phyloP scores from a whole-genome alignment of 2,888 invertebrate genomes.

The Plebejus melissa region DNA sequence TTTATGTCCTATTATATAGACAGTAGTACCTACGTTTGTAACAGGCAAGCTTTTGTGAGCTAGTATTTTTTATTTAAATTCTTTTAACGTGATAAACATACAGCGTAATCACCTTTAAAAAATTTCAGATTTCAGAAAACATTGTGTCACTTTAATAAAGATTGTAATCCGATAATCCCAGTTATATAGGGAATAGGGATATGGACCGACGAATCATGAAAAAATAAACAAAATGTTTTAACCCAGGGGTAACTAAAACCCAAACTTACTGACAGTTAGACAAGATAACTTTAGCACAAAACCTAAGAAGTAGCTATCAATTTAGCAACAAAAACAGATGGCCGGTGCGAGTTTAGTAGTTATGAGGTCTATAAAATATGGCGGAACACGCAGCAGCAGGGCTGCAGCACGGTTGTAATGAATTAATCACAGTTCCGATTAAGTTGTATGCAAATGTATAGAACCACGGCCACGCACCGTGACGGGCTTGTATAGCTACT shows the following conservation, averaged over 20 bases:
- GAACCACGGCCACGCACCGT: conserved; percentile 44
- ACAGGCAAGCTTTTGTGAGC: background rate
- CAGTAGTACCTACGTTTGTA: background rate
- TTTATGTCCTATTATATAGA: background rate
- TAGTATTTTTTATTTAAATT: background rate
- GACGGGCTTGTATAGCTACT: conserved; percentile 50
- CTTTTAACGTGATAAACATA: no score
- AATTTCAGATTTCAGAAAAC: no score
- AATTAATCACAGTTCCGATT: conserved; percentile 56
- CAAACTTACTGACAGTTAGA: no score
- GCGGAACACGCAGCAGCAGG: background rate
- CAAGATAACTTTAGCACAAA: background rate
- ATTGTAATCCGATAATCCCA: no score
- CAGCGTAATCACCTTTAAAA: no score
- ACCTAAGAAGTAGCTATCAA: background rate
- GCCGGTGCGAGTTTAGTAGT: background rate
- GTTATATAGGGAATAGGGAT: no score
- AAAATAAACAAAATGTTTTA: no score
- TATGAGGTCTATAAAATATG: background rate
- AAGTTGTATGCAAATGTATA: conserved; percentile 70
- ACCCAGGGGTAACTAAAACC: no score
- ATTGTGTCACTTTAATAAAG: no score
- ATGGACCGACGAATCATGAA: no score
- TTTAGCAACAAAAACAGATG: background rate
- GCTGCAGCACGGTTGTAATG: conserved; percentile 36